Percentiles rank a stretch among this genome's conserved stretches.
These are phyloP conservation scores for Mycteria americana DNA, from an alignment of 2,797 vertebrate genomes.

Conservation along the genomic window DNA sequence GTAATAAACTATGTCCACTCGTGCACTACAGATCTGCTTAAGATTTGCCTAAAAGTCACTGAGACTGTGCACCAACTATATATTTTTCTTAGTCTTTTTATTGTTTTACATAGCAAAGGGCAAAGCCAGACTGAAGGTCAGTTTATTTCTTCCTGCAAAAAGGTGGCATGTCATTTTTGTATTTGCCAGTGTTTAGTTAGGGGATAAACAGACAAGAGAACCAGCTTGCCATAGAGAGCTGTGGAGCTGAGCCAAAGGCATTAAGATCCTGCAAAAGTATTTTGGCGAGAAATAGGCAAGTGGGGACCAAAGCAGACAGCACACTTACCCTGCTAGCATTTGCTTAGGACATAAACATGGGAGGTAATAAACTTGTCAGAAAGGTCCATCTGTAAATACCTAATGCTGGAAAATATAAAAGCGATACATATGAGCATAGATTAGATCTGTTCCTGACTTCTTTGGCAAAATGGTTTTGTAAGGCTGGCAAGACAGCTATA, in stretches of 20 bases:
- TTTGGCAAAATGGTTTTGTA: background rate
- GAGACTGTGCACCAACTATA: background rate
- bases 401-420: background rate
- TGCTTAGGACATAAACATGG: background rate
- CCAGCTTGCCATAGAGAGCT: background rate
- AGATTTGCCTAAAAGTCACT: background rate
- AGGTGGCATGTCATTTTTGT: background rate
- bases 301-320: background rate
- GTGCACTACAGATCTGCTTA: background rate
- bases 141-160: conserved; percentile 14
- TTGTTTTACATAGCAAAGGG: background rate
- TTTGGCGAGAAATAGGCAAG: background rate
- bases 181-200: conserved; percentile 7
- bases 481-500: background rate
- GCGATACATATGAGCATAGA: accelerated
- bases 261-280: background rate
- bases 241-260: background rate
- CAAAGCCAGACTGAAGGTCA: background rate
- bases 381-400: background rate
- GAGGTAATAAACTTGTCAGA: background rate
- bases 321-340: background rate
- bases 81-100: background rate
- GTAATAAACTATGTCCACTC: conserved; percentile 3
- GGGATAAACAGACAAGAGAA: background rate
- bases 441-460: background rate